A percentile compares a stretch with the other conserved stretches of the same genome.
Evolutionary conservation across 2,113 vertebrate species (phyloP).

Genomic region (Lipotes vexillifer): DNA sequence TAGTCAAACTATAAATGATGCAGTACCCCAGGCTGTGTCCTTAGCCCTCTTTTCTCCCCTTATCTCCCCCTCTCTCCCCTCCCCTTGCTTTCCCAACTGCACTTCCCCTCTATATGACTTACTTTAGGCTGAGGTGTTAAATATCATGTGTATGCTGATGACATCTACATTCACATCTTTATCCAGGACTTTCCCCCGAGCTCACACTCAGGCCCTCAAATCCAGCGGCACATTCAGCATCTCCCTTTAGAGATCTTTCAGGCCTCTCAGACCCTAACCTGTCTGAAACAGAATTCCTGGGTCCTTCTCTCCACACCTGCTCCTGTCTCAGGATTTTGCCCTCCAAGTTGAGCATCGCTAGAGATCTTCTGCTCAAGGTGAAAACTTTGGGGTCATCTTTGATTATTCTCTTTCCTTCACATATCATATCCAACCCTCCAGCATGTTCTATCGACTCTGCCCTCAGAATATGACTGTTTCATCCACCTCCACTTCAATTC

Average conservation of each 20-base stretch:
- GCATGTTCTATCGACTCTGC: neutral
- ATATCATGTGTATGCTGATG: neutral
- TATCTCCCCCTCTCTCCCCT: neutral
- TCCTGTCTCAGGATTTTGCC: too few relatives aligned
- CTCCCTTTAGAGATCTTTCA: neutral
- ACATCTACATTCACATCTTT: neutral
- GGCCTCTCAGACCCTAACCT: neutral
- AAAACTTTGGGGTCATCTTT: too few relatives aligned
- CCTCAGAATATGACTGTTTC: neutral
- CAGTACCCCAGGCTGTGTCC: neutral
- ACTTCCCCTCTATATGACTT: too few relatives aligned
- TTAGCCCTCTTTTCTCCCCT: neutral
- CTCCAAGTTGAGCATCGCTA: accelerated
- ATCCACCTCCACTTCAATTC: accelerated
- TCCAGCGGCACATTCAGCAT: neutral
- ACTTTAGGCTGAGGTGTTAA: too few relatives aligned
- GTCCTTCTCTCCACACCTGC: neutral
- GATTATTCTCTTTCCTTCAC: neutral
- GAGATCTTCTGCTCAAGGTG: accelerated
- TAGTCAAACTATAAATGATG: neutral
- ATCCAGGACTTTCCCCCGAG: neutral
- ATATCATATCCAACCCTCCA: too few relatives aligned
- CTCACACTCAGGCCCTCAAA: neutral
- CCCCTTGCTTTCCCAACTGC: neutral
- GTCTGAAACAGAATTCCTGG: neutral